Evolutionary conservation across 2,888 invertebrate species (phyloP).

Genomic region (Cremastobaeus sp.): DNA sequence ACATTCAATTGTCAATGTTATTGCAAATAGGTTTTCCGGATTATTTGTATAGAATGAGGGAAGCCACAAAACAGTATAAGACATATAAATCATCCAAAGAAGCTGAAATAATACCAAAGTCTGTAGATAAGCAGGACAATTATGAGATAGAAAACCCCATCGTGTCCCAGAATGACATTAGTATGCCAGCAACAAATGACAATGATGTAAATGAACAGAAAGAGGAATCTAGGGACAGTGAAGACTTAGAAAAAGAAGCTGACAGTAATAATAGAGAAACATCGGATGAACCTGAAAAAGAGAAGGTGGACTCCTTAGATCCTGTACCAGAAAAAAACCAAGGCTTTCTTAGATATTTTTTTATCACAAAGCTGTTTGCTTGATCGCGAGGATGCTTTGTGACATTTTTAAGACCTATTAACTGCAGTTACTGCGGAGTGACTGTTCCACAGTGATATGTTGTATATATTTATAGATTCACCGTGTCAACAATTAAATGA

Average conservation of each 20-base stretch:
- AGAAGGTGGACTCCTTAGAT: slow-evolving; percentile 54
- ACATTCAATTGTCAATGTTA: slow-evolving; percentile 7
- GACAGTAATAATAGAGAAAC: slow-evolving; percentile 13
- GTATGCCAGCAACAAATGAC: slow-evolving; percentile 7
- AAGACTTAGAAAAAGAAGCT: not conserved
- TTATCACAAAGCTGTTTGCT: slow-evolving; percentile 72
- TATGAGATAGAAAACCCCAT: slow-evolving; percentile 14
- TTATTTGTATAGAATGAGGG: slow-evolving; percentile 84
- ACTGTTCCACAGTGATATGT: too few species aligned
- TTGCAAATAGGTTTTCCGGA: slow-evolving; percentile 84
- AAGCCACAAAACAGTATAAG: slow-evolving; percentile 84
- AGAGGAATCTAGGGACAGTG: slow-evolving; percentile 6
- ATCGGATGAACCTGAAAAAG: slow-evolving; percentile 32
- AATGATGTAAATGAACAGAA: slow-evolving; percentile 37
- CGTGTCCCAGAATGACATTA: not conserved
- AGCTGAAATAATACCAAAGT: slow-evolving; percentile 22
- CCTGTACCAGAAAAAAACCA: slow-evolving; percentile 64
- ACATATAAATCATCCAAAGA: slow-evolving; percentile 75
- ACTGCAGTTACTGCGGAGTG: too few species aligned
- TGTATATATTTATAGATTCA: too few species aligned
- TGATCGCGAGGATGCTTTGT: too few species aligned
- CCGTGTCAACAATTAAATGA: too few species aligned
- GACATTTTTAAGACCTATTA: too few species aligned
- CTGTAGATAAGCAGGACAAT: slow-evolving; percentile 8
- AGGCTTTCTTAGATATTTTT: slow-evolving; percentile 72